These are phyloP conservation scores for Nematopogon swammerdamellus DNA, from an alignment of 2,888 invertebrate genomes.

Conservation along the genomic window DNA sequence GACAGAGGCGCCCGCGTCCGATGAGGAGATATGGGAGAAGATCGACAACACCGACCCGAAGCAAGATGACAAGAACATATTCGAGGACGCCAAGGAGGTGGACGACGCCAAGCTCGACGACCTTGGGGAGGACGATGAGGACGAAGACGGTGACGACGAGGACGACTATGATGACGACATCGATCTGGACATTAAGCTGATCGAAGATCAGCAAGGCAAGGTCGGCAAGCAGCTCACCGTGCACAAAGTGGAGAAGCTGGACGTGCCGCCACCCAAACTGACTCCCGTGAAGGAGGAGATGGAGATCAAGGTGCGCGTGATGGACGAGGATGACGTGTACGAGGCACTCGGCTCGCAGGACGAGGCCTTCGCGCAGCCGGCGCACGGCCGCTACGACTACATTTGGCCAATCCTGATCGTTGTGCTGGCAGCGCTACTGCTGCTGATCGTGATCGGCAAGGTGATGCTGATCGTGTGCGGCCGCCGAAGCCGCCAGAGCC, in stretches of 20 bases:
- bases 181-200: constrained; percentile 26
- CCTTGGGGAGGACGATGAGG: constrained; percentile 13
- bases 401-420: constrained; percentile 59
- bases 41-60: constrained; percentile 36
- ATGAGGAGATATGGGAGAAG: constrained; percentile 49
- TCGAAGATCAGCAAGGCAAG: constrained; percentile 31
- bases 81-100: constrained; percentile 37
- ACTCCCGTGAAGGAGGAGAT: constrained; percentile 19
- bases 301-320: constrained; percentile 30
- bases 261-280: constrained; percentile 11
- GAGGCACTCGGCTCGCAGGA: constrained; percentile 27
- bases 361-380: constrained; percentile 15
- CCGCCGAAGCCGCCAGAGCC: constrained; percentile 32
- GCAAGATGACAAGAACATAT: constrained; percentile 33
- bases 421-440: constrained; percentile 51
- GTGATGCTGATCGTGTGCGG: constrained; percentile 40
- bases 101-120: constrained; percentile 21
- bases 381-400: constrained; percentile 45
- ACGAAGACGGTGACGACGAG: constrained; percentile 2
- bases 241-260: constrained; percentile 30
- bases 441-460: constrained; percentile 52
- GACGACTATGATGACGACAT: constrained; percentile 34
- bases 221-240: constrained; percentile 31
- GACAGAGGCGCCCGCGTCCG: constrained; percentile 18
- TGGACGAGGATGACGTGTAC: constrained; percentile 25